Evolutionary conservation across 2,888 invertebrate genomes (phyloP), one percentile per base, ranked within the genome.

Genomic region (Biston stratarius): DNA sequence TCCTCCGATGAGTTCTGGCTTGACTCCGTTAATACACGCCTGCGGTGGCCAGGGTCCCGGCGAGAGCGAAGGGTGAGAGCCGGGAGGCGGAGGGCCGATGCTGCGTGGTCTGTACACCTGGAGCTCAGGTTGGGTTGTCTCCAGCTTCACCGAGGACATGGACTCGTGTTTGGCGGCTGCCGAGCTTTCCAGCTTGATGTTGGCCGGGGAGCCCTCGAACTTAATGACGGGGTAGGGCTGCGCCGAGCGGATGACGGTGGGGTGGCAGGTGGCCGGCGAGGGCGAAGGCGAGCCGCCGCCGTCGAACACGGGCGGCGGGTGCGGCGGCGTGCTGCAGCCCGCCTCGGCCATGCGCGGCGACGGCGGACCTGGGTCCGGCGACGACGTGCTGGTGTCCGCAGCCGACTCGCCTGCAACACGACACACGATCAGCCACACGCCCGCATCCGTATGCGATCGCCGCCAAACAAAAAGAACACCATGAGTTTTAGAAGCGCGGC

Each of bases 341-440:
- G 95, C 94, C 91, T 95, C 95, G 86, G 96, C 95, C 95, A 96
- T 96, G 94, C 96, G 96, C 88, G 97, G 97, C 87, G 97, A 97
- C 90, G 96, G 95, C 88, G 97, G 97, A 90, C 96, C 96, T 81
- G 97, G 95, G 95, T 98, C 98, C 90, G 97, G 97, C 88, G 98
- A 98, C 89, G 98, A 97, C 89, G 97, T 97, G 91, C 97, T 97
- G 89, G 98, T 97, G 94, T 98, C 98, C 90, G 97, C 97, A 94
- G 97, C 97, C 90, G 97, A 98, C 95, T 98, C 98, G 94, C 97
- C 97, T 96, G 96, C 82, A 83, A 80, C 82, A 87, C 87, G 69
- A 92, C 86, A 76, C 68, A 67, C 45, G 87, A 88, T 95, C 84
- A 94, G 77, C 71, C 77, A 85, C 72, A 80, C 74, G 75, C 76